These are phyloP conservation scores for Chrysolina americana DNA, from an alignment of 2,888 invertebrate species.

Conservation along the genomic window DNA sequence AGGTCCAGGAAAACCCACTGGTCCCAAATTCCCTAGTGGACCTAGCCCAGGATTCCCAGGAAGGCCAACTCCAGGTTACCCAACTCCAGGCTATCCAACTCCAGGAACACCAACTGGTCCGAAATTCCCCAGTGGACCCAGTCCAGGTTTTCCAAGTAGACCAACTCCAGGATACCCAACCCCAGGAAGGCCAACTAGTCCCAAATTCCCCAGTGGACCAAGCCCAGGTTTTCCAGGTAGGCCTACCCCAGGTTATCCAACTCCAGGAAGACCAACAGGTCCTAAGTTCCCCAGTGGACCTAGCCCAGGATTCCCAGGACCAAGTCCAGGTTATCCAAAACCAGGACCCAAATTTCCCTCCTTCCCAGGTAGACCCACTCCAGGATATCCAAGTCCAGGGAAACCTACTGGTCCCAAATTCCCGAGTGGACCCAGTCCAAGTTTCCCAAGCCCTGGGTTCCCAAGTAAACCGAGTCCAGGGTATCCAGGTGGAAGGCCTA, in stretches of 20 bases:
- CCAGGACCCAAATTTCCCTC: slow-evolving; percentile 34
- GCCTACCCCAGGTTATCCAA: slow-evolving; percentile 28
- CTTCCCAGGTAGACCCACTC: slow-evolving; percentile 35
- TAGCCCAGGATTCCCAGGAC: slow-evolving; percentile 28
- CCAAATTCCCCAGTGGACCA: slow-evolving; percentile 19
- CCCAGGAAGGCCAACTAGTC: slow-evolving; percentile 35
- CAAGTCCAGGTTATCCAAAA: slow-evolving; percentile 26
- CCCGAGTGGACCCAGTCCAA: slow-evolving; percentile 30
- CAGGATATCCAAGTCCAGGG: slow-evolving; percentile 39
- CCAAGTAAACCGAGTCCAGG: slow-evolving; percentile 35
- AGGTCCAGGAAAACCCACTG: slow-evolving; percentile 33
- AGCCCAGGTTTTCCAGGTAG: slow-evolving; percentile 23
- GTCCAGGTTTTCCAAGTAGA: slow-evolving; percentile 48
- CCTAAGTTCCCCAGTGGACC: slow-evolving; percentile 34
- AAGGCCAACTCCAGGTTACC: slow-evolving; percentile 22
- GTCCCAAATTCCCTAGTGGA: slow-evolving; percentile 10
- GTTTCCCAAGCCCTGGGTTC: slow-evolving; percentile 19
- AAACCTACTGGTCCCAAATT: slow-evolving; percentile 36
- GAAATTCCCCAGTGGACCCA: slow-evolving; percentile 7
- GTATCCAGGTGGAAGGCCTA: slow-evolving; percentile 22
- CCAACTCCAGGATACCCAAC: slow-evolving; percentile 35
- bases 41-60: slow-evolving; percentile 27
- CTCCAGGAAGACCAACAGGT: slow-evolving; percentile 38
- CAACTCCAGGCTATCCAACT: slow-evolving; percentile 11
- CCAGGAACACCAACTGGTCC: slow-evolving; percentile 11